These are phyloP conservation scores for Corythornis vintsioides DNA, from an alignment of 2,113 vertebrate species.

Conservation along the genomic window DNA sequence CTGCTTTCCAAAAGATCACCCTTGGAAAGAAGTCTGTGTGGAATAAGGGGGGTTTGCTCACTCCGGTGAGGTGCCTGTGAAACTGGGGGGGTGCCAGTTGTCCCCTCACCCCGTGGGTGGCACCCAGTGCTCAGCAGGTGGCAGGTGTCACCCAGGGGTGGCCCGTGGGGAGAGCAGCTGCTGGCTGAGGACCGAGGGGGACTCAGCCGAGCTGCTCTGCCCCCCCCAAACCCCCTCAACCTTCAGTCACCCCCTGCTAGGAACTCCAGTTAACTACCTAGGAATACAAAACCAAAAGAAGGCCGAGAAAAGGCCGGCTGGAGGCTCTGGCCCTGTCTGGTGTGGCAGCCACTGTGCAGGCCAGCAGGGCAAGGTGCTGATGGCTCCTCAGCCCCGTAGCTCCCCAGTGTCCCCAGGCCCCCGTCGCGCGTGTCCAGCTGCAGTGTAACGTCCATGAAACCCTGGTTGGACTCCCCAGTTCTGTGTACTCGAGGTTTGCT, in stretches of 20 bases:
- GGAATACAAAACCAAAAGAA: neutral
- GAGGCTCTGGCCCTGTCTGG: neutral
- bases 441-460: slow-evolving; percentile 63
- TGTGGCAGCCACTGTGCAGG: neutral
- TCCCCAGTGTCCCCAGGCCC: slow-evolving; percentile 57
- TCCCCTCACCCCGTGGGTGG: neutral
- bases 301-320: neutral
- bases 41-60: neutral
- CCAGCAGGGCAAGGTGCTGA: slow-evolving; percentile 38
- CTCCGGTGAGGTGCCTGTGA: neutral
- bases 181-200: no score
- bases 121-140: neutral
- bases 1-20: neutral
- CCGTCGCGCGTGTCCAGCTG: slow-evolving; percentile 59
- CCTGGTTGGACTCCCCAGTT: slow-evolving; percentile 55
- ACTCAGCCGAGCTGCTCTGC: no score
- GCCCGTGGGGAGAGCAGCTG: no score
- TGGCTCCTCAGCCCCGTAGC: slow-evolving; percentile 14
- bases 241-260: neutral
- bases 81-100: neutral
- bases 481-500: slow-evolving; percentile 77
- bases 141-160: neutral
- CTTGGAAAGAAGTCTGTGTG: neutral
- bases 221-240: neutral
- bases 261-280: neutral